Conservation (phyloP, 1,140 invertebrate species). For the Listronotus oregonensis region DNA sequence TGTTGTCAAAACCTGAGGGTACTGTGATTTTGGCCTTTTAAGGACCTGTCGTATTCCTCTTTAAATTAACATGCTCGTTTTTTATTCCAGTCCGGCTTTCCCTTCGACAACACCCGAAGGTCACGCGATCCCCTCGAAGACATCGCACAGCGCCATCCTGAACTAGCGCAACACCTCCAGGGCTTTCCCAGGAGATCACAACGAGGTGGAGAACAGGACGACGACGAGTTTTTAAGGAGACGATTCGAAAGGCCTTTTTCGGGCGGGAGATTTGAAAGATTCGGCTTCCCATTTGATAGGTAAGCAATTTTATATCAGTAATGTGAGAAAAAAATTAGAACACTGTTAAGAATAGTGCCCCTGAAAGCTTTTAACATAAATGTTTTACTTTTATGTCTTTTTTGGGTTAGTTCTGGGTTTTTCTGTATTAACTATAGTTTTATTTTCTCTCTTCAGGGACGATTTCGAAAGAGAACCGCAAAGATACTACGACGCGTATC, state of each 20-base stretch:
- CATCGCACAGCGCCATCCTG: constrained; percentile 64
- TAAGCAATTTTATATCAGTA: no score
- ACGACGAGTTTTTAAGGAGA: constrained; percentile 48
- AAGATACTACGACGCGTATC: constrained; percentile 23
- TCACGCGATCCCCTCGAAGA: constrained; percentile 63
- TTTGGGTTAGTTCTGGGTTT: no score
- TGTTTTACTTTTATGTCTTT: no score
- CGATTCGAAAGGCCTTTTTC: constrained; percentile 51
- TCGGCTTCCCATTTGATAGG: constrained; percentile 64
- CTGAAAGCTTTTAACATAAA: no score
- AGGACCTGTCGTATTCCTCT: not conserved
- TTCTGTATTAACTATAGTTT: not conserved
- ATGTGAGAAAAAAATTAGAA: no score
- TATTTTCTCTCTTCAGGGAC: constrained; percentile 17
- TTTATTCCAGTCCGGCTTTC: constrained; percentile 65
- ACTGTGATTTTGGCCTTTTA: no score
- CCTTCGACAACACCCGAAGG: constrained; percentile 62
- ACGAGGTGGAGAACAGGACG: constrained; percentile 42
- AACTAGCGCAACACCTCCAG: constrained; percentile 64
- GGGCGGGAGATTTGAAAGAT: constrained; percentile 55
- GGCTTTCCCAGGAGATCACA: constrained; percentile 55
- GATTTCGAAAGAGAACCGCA: constrained; percentile 39
- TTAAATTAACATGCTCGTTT: not conserved
- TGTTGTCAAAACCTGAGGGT: not conserved
- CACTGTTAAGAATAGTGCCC: no score